Base-by-base conservation (phyloP, 2,888 invertebrate species). In the Acleris literana region DNA sequence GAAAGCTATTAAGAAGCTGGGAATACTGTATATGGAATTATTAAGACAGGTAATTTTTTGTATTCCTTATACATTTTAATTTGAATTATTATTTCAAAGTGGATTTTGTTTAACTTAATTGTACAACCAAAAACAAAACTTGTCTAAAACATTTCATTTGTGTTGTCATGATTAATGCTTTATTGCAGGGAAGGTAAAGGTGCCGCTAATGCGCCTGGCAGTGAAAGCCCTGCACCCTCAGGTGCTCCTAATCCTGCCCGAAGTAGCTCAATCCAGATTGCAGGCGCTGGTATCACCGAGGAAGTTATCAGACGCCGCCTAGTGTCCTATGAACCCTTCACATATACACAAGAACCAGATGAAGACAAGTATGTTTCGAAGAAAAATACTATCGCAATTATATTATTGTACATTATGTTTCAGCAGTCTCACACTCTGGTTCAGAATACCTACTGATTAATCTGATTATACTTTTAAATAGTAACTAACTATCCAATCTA, bases 261-360 rank as follows among this genome's bases (percentile, higher is more conserved):
- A 59, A 86, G 79, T 60, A 83, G 78, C 64, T 87, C 87, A 13
- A 71, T 92, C 3, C 86, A 83, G 71, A 78, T 92, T 11, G 78
- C 78, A n/a, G 92, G 92, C 1, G 70, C 80, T n/a, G 78, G 80
- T 18, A 87, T 92, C 22, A 87, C 90, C 25, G 92, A 92, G 69
- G 92, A 92, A 74, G 87, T 86, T 4, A 79, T 92, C n/a, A 81
- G 89, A 63, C 81, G 88, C 5, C 80, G 89, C 0, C 73, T 92
- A 44, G 83, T 85, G 18, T 83, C 88, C 51, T 88, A 87, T 76
- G 92, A 92, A 74, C 90, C 90, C n/a, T 92, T 92, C 63, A 84
- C 87, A 54, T 89, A 85, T 65, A 75, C 79, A 48, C 85, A 88
- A 67, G 92, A 91, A 70, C 75, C 81, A 49, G 90, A 91, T 64